Conservation (phyloP, 1,140 invertebrate genomes). For the Akabosia matsudoensis region DNA sequence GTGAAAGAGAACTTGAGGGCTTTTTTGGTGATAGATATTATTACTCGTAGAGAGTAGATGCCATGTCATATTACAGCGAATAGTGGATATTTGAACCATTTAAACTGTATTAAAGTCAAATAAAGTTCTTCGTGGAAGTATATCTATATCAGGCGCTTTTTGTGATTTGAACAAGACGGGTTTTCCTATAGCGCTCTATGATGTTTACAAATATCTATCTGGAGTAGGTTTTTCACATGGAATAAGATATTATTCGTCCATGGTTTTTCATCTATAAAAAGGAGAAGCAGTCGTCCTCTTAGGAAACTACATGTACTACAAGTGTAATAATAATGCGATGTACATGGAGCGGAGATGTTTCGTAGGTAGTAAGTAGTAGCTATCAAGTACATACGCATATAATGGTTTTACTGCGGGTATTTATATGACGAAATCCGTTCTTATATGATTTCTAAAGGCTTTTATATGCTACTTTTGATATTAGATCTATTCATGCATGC, state of each 20-base stretch:
- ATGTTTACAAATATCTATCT: neutral
- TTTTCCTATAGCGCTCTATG: neutral
- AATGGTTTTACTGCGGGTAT: neutral
- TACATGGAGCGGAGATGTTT: neutral
- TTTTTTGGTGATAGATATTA: slow-evolving; percentile 19
- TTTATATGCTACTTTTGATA: too few species aligned
- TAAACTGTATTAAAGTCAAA: slow-evolving; percentile 24
- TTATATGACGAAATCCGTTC: neutral
- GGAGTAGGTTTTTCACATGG: neutral
- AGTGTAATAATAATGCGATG: slow-evolving; percentile 20
- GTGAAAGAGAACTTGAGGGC: slow-evolving; percentile 21
- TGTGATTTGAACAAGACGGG: neutral
- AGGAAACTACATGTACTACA: slow-evolving; percentile 14
- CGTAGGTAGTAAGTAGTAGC: neutral
- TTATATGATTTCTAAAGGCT: neutral
- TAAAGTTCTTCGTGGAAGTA: slow-evolving; percentile 10
- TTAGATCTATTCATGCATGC: neutral
- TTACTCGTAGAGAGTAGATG: slow-evolving; percentile 7
- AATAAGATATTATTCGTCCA: too few species aligned
- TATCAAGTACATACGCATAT: neutral
- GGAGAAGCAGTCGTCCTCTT: neutral
- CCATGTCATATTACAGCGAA: slow-evolving; percentile 16
- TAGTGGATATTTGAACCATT: slow-evolving; percentile 20
- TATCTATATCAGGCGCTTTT: slow-evolving; percentile 4
- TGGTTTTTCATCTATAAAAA: too few species aligned